phyloP scores from a whole-genome alignment of 2,888 invertebrate species.

The Spilarctia lutea region DNA sequence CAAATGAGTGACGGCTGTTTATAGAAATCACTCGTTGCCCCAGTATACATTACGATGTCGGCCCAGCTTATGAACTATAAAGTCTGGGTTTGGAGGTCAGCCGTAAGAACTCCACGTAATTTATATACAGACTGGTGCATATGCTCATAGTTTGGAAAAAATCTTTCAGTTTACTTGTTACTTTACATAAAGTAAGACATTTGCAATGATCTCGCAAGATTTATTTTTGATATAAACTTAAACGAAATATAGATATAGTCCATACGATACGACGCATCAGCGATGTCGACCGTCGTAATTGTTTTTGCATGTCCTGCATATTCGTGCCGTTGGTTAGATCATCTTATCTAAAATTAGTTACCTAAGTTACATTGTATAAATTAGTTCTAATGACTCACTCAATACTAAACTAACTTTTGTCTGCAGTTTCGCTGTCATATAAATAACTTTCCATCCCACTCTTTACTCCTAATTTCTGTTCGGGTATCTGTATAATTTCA shows the following conservation, averaged over 20 bases:
- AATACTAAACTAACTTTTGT: background rate
- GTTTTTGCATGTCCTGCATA: constrained; percentile 49
- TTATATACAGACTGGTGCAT: constrained; percentile 5
- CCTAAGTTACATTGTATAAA: constrained; percentile 9
- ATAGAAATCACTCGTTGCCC: constrained; percentile 18
- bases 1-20: constrained; percentile 14
- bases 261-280: constrained; percentile 24
- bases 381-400: constrained; percentile 17
- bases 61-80: constrained; percentile 9
- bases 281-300: constrained; percentile 39
- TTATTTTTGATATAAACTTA: background rate
- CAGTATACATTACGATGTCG: constrained; percentile 11
- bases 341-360: background rate
- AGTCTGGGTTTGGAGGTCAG: constrained; percentile 16
- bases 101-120: background rate
- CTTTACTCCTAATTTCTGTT: background rate
- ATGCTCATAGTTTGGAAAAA: background rate
- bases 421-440: background rate
- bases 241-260: constrained; percentile 35
- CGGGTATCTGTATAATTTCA: background rate
- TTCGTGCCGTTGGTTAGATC: constrained; percentile 13
- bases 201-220: background rate
- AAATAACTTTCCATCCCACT: background rate
- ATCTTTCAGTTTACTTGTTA: background rate
- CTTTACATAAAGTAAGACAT: background rate